Evolutionary conservation across 2,113 vertebrate species (phyloP).

Genomic region (Clarias batrachus): DNA sequence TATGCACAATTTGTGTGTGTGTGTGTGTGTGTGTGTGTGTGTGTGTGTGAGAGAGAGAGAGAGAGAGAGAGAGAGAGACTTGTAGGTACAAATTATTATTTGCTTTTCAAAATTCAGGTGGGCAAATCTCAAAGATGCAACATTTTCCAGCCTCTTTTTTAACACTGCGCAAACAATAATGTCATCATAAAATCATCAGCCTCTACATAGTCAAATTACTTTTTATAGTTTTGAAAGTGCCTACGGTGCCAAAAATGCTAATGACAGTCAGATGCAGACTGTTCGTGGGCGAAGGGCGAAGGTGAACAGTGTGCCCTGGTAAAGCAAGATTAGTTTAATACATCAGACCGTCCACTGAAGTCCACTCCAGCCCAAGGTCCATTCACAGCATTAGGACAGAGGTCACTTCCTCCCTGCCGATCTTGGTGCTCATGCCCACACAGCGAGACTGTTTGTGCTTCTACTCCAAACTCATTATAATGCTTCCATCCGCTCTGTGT

Average conservation of each 20-base stretch:
- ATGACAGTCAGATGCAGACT: slow-evolving; percentile 8
- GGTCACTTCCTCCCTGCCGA: slow-evolving; percentile 3
- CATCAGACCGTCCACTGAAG: slow-evolving; percentile 10
- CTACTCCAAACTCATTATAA: slow-evolving; percentile 40
- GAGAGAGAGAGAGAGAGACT: neutral
- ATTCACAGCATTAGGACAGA: slow-evolving; percentile 25
- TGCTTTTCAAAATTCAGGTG: neutral
- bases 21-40: neutral
- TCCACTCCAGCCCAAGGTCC: slow-evolving; percentile 19
- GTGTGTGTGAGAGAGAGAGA: neutral
- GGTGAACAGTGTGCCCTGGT: slow-evolving; percentile 1
- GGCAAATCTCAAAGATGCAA: neutral
- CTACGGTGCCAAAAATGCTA: neutral
- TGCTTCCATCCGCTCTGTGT: slow-evolving; percentile 14
- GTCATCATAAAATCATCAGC: neutral
- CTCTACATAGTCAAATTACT: neutral
- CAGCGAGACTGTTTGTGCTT: slow-evolving; percentile 24
- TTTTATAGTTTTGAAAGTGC: neutral
- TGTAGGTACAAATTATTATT: slow-evolving; percentile 26
- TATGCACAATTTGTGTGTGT: neutral
- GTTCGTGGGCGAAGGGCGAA: neutral
- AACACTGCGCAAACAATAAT: neutral
- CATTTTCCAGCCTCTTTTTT: neutral
- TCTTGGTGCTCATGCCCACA: slow-evolving; percentile 2
- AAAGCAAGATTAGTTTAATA: slow-evolving; percentile 19